These are phyloP conservation scores for Temnothorax longispinosus DNA, from an alignment of 1,140 invertebrate genomes.

Conservation along the genomic window DNA sequence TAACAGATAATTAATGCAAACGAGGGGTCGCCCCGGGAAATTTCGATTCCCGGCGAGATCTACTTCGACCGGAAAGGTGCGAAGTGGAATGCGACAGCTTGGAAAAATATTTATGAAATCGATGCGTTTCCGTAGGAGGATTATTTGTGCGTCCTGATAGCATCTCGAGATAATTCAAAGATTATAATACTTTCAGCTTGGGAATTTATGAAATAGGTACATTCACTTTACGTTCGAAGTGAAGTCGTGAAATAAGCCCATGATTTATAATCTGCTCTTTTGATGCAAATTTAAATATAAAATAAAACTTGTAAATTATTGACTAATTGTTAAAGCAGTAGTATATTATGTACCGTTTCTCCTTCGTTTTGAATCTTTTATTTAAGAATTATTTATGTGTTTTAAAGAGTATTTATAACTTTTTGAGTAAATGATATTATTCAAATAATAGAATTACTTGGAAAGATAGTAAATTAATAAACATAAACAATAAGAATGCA, in stretches of 20 bases:
- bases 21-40: constrained; percentile 61
- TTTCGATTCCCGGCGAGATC: constrained; percentile 58
- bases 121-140: neutral
- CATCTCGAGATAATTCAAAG: neutral
- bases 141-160: neutral
- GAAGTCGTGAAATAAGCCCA: neutral
- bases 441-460: no score
- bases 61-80: constrained; percentile 57
- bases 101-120: constrained; percentile 66
- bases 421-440: no score
- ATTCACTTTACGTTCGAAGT: neutral
- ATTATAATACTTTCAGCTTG: neutral
- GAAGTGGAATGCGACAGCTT: constrained; percentile 62
- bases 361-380: no score
- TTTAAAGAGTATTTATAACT: no score
- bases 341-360: no score
- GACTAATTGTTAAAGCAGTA: no score
- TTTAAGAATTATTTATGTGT: no score
- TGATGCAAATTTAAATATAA: neutral
- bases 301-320: no score
- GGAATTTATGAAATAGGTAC: neutral
- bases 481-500: no score
- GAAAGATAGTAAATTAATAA: no score
- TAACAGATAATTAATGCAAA: constrained; percentile 75
- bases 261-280: neutral